Evolutionary conservation across 2,888 invertebrate species (phyloP), one percentile per base, ranked within the genome.

Genomic region (Elmis aenea): DNA sequence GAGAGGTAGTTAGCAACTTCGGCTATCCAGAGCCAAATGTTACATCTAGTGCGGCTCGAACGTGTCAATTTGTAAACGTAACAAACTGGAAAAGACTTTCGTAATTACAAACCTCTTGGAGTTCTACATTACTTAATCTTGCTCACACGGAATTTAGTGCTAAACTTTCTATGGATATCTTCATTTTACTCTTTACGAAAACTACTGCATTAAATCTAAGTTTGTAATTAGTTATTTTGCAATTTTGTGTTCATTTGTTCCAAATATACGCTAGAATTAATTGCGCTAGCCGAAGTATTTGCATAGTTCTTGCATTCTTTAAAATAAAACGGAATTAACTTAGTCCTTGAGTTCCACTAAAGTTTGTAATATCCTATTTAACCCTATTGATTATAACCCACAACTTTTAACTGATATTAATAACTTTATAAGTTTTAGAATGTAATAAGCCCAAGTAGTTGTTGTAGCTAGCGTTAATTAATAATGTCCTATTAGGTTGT

Each of bases 61-160:
- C 63, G 61, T 64, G 62, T 66, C 64, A 64, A 64, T 64, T 64
- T 62, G 59, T 58, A 58, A 64, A 66, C 54, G 61, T 61, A 63
- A 64, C 61, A 62, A 61, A 63, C 59, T 61, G 63, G 62, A 63
- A 61, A 62, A 64, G 62, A 62, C 62, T 64, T 62, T 62, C 49
- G 64, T 61, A 65, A 64, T 64, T 62, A 65, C 59, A 57, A 48
- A 54, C 48, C 56, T 55, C 54, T 51, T 49, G 47, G 50, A 57
- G 53, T 38, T 42, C 31, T 34, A 42, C 42, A 38, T 38, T 42
- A 42, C 34, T 42, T 42, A 42, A 42, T 42, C 38, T 42, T 42
- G 21, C 42, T 38, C 18, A 28, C 34, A 21, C 28, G 31, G 33
- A 42, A 42, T 42, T 42, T 37, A 38, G 36, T 37, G 18, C 5